phyloP scores from a whole-genome alignment of 1,140 invertebrate species.

The Anoplolepis gracilipes region DNA sequence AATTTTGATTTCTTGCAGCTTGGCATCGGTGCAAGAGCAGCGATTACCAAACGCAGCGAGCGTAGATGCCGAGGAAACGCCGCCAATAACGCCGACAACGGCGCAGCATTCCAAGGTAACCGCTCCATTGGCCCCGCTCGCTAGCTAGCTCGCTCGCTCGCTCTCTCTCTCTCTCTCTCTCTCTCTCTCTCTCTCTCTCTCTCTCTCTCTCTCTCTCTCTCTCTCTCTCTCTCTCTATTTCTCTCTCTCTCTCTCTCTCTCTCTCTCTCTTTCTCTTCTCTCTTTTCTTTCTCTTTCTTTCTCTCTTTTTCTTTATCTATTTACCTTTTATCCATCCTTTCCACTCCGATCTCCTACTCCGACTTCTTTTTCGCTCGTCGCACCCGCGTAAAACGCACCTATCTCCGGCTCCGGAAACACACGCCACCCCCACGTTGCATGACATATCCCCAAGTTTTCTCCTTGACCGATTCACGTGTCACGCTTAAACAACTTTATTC shows the following conservation, averaged over 20 bases:
- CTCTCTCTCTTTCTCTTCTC: slow-evolving; percentile 37
- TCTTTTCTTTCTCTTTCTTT: slow-evolving; percentile 37
- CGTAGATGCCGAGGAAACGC: slow-evolving; percentile 88
- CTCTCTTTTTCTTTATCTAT: slow-evolving; percentile 40
- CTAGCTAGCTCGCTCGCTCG: slow-evolving; percentile 73
- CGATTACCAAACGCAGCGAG: slow-evolving; percentile 89
- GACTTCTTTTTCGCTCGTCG: slow-evolving; percentile 22
- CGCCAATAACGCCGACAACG: slow-evolving; percentile 88
- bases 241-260: slow-evolving; percentile 36
- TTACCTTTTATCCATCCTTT: slow-evolving; percentile 5
- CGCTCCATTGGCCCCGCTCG: slow-evolving; percentile 64
- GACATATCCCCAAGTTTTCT: slow-evolving; percentile 1
- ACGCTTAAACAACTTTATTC: slow-evolving; percentile 58
- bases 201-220: slow-evolving; percentile 41
- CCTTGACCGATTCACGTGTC: slow-evolving; percentile 36
- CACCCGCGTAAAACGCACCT: slow-evolving; percentile 46
- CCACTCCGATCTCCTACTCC: not conserved
- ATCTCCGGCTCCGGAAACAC: slow-evolving; percentile 1
- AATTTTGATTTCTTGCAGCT: slow-evolving; percentile 85
- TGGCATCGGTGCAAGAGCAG: slow-evolving; percentile 98
- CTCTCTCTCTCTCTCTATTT: slow-evolving; percentile 29
- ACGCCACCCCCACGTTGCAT: slow-evolving; percentile 36
- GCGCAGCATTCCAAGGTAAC: slow-evolving; percentile 89
- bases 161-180: slow-evolving; percentile 60
- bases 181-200: slow-evolving; percentile 34